Evolutionary conservation across 2,113 vertebrate genomes (phyloP).

Genomic region (Morone saxatilis): DNA sequence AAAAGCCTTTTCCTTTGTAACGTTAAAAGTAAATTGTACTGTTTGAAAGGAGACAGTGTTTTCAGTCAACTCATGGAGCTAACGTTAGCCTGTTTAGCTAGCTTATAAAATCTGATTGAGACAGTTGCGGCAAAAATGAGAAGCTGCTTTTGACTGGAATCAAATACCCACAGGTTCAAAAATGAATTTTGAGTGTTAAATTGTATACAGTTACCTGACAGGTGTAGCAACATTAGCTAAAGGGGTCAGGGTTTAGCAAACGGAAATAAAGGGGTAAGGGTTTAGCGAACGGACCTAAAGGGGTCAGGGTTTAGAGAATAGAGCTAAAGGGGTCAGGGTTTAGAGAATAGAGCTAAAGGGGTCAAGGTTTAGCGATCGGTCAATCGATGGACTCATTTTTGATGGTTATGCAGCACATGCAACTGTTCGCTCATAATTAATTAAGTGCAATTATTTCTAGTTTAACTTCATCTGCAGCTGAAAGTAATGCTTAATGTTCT

Average conservation of each 20-base stretch:
- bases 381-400: not conserved
- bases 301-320: too few species aligned
- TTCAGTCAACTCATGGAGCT: not conserved
- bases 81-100: not conserved
- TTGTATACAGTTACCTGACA: not conserved
- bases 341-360: too few species aligned
- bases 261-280: too few species aligned
- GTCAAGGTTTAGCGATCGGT: not conserved
- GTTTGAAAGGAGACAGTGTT: not conserved
- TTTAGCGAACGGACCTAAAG: not conserved
- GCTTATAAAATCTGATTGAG: not conserved
- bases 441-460: slow-evolving; percentile 69
- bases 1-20: not conserved
- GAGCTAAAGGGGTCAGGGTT: not conserved
- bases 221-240: not conserved
- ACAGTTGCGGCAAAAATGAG: not conserved
- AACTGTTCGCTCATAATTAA: slow-evolving; percentile 53
- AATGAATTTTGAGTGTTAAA: not conserved
- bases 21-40: not conserved
- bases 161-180: not conserved
- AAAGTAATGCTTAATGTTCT: slow-evolving; percentile 23
- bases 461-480: slow-evolving; percentile 33
- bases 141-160: not conserved
- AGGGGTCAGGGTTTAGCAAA: not conserved
- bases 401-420: slow-evolving; percentile 29